Base-by-base conservation (phyloP, 1,140 invertebrate genomes). In the Drosophila truncata region DNA sequence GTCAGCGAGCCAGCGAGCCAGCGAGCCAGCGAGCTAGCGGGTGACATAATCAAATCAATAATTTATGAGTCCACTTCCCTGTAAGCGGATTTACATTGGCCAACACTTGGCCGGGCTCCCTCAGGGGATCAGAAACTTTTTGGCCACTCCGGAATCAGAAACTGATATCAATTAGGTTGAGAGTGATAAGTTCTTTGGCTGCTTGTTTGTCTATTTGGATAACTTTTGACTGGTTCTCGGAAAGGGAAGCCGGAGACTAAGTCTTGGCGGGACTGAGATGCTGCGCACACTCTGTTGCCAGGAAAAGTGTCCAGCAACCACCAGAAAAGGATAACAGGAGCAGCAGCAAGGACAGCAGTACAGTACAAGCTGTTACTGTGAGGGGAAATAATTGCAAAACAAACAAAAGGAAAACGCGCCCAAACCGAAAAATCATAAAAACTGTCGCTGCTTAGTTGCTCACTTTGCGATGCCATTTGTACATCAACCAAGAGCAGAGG, bases 41-140 rank as follows among this genome's bases (percentile, higher is more conserved):
- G 85, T 90, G 85, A 85, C 85, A 90, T 90, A 90, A 90, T 90
- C 85, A 85, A 91, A 90, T 90, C 81, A 90, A 90, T 90, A 90
- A 85, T 90, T 90, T 90, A 90, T 90, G 75, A 90, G 84, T 82
- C 78, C 85, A 90, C 85, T 90, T 82, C 67, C 75, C 81, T 70
- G 66, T 90, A 90, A 90, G 82, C 85, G 82, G 85, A 85, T 90
- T 90, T 82, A 80, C 80, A 84, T 80, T 66, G 85, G 80, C 72
- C 76, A 72, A 87, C 84, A 87, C 84, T 87, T 80, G 23, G 70
- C 11, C 16, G 35, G 25, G 23, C 37, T 59, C 42, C 33, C 59
- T 58, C 6, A 29, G 25, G 41, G 52, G 54, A 61, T 69, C 42
- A 54, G 69, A 82, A 82, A 66, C 63, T 86, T 80, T 86, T 69